phyloP scores from a whole-genome alignment of 2,797 vertebrate genomes.

The Hyperoplus immaculatus region DNA sequence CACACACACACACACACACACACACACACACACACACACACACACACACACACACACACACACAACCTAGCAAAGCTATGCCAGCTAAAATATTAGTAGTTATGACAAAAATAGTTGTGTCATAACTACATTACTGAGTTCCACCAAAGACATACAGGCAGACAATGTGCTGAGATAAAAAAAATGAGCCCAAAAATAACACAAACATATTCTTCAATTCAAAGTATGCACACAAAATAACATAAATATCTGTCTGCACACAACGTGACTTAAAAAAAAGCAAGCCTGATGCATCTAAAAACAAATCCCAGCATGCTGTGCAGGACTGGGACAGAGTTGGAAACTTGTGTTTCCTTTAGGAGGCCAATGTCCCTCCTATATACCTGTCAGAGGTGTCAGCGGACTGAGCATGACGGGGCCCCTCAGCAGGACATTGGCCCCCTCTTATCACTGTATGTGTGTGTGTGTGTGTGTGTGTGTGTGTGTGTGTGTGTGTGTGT shows the following conservation, averaged over 20 bases:
- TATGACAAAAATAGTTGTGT: neutral
- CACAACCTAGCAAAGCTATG: constrained; percentile 49
- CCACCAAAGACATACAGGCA: neutral
- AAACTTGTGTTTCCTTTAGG: constrained; percentile 29
- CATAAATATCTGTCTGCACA: constrained; percentile 2
- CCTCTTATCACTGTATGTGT: constrained; percentile 63
- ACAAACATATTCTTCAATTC: constrained; percentile 10
- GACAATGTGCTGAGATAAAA: neutral
- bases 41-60: no score
- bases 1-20: constrained; percentile 25
- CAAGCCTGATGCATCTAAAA: constrained; percentile 10
- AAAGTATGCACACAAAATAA: neutral
- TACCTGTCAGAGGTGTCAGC: constrained; percentile 31
- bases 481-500: constrained; percentile 37
- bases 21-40: no score
- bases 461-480: constrained; percentile 32
- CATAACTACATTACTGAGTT: constrained; percentile 16
- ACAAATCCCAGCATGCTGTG: constrained; percentile 34
- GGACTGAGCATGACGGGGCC: constrained; percentile 12
- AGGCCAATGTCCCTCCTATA: constrained; percentile 14
- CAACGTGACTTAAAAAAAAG: constrained; percentile 12
- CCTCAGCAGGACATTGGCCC: constrained; percentile 61
- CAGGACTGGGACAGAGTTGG: constrained; percentile 16
- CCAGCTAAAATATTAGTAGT: constrained; percentile 22
- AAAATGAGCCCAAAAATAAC: constrained; percentile 5